Percentiles rank a stretch among this genome's conserved stretches.
These are phyloP conservation scores for Mamestra configurata DNA, from an alignment of 1,140 invertebrate genomes.

Conservation along the genomic window DNA sequence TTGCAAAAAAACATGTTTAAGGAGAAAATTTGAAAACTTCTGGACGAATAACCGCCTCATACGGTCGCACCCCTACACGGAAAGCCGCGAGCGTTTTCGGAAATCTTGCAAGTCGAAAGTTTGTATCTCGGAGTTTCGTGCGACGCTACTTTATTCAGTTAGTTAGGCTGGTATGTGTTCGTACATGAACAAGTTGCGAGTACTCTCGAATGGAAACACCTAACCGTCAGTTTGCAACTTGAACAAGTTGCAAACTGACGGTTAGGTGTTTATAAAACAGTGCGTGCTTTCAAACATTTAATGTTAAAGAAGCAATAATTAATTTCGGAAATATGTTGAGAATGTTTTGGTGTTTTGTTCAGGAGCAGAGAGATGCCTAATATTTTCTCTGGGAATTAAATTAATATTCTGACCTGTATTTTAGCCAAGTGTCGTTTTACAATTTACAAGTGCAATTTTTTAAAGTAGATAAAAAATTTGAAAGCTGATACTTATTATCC, in stretches of 20 bases:
- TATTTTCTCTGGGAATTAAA: too few species aligned
- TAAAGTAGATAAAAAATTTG: too few species aligned
- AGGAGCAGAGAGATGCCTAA: too few species aligned
- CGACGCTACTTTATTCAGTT: slow-evolving; percentile 78
- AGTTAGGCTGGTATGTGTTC: slow-evolving; percentile 73
- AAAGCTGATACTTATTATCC: too few species aligned
- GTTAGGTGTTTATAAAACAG: slow-evolving; percentile 45
- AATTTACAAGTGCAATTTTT: too few species aligned
- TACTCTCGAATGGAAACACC: slow-evolving; percentile 48
- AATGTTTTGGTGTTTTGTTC: slow-evolving; percentile 9
- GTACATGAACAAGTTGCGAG: slow-evolving; percentile 55
- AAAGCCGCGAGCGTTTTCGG: slow-evolving; percentile 75
- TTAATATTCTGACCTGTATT: too few species aligned
- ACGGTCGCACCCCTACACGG: slow-evolving; percentile 54
- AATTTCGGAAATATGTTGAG: slow-evolving; percentile 16
- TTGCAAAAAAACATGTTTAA: not conserved
- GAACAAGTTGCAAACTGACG: slow-evolving; percentile 48
- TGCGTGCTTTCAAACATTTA: slow-evolving; percentile 33
- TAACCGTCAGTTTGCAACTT: too few species aligned
- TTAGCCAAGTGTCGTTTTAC: too few species aligned
- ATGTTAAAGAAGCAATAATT: slow-evolving; percentile 32
- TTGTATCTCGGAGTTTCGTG: slow-evolving; percentile 77
- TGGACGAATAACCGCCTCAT: slow-evolving; percentile 4
- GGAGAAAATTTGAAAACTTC: not conserved
- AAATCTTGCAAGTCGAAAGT: slow-evolving; percentile 81